Conservation (phyloP, 1,140 invertebrate genomes). For the Papilio glaucus region DNA sequence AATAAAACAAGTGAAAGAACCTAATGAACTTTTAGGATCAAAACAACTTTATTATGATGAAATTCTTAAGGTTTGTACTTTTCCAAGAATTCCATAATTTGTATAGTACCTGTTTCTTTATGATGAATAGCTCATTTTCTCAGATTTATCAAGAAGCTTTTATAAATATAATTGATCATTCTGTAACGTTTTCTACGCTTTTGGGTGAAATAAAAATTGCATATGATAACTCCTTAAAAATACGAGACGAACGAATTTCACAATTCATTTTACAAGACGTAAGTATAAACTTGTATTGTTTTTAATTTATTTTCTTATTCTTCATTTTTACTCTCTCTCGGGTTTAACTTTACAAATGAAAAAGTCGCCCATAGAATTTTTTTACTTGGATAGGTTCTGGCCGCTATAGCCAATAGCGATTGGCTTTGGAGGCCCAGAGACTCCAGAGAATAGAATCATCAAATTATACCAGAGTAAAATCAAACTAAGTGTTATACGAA, state of each 20-base stretch:
- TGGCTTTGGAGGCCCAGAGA: too few relatives aligned
- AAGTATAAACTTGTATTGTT: slow-evolving; percentile 45
- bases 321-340: not conserved
- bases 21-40: slow-evolving; percentile 60
- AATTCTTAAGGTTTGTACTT: slow-evolving; percentile 58
- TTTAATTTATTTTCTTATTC: not conserved
- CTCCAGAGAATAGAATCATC: too few relatives aligned
- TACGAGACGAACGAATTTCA: slow-evolving; percentile 68
- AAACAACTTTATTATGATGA: slow-evolving; percentile 64
- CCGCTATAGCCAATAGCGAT: too few relatives aligned
- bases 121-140: slow-evolving; percentile 40
- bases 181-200: slow-evolving; percentile 65
- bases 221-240: slow-evolving; percentile 68
- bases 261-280: slow-evolving; percentile 74
- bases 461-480: too few relatives aligned
- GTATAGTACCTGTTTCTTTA: slow-evolving; percentile 6
- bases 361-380: too few relatives aligned
- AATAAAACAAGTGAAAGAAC: slow-evolving; percentile 59
- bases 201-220: slow-evolving; percentile 69
- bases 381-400: too few relatives aligned
- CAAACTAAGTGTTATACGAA: too few relatives aligned
- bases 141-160: slow-evolving; percentile 75
- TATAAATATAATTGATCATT: slow-evolving; percentile 57
- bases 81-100: not conserved
- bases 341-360: too few relatives aligned